A percentile compares a stretch with the other conserved stretches of the same genome.
Conservation (phyloP, 2,797 vertebrate genomes). For the Arctocebus calabarensis region DNA sequence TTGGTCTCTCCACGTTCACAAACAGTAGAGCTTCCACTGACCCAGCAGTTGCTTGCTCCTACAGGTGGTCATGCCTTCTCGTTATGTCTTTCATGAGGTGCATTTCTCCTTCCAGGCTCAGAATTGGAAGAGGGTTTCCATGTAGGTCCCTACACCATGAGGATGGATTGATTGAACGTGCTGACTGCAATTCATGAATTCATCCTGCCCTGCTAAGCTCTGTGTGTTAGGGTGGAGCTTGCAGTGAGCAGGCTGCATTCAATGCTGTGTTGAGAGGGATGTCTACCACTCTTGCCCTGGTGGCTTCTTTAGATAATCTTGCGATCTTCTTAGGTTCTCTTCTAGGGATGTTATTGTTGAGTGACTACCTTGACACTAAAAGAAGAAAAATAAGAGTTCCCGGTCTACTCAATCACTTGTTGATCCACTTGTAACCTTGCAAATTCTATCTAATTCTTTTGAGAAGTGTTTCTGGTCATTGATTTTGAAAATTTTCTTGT, state of each 20-base stretch:
- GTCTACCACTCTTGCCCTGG: not conserved
- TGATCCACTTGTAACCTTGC: slow-evolving; percentile 36
- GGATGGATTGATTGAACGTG: not conserved
- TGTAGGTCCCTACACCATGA: not conserved
- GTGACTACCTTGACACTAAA: not conserved
- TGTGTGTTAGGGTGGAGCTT: not conserved
- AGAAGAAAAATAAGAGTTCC: slow-evolving; percentile 33
- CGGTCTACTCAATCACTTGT: not conserved
- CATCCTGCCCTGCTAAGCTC: not conserved
- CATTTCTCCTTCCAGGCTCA: not conserved
- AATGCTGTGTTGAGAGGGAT: not conserved
- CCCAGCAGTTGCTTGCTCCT: not conserved
- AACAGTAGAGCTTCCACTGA: not conserved
- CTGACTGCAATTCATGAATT: not conserved
- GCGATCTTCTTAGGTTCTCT: slow-evolving; percentile 4
- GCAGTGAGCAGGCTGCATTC: not conserved
- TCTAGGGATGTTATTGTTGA: not conserved
- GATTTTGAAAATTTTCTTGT: slow-evolving; percentile 45
- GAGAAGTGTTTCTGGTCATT: slow-evolving; percentile 27
- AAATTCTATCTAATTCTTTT: slow-evolving; percentile 35
- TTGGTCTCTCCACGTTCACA: not conserved
- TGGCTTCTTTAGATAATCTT: slow-evolving; percentile 40
- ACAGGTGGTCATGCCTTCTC: not conserved
- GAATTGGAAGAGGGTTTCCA: not conserved
- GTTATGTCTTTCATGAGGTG: not conserved